Base-by-base conservation (phyloP, 2,113 vertebrate species). In the Rhabdomys dilectus region DNA sequence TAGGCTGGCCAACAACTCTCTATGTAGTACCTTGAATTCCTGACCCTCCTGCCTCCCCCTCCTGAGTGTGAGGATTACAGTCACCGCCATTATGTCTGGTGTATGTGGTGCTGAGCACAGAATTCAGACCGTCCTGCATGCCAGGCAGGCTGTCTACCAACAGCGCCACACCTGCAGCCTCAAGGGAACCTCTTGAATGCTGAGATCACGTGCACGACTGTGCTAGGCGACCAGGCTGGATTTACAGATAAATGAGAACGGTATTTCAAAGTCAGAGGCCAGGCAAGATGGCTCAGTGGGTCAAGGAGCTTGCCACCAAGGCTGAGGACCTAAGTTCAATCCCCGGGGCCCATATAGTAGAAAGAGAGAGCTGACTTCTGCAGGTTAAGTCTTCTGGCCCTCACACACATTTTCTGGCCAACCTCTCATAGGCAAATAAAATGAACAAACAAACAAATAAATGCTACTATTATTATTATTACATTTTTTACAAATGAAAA, bases 91-190 rank as follows among this genome's bases (percentile, higher is more conserved):
- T 39, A 39, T 45, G 24, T 31, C 58, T 45, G n/a, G 13, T 85
- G n/a, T 42, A 39, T 39, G 13, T 7, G 9, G 45, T n/a, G 58
- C 45, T 68, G 60, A 12, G 12, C 21, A 68, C 31, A 3, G 13
- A n/a, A 66, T 48, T 8, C 12, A 4, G 42, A 48, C 13, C 5
- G 19, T 29, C 4, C 10, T 51, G 45, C 12, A 1, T 0, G 12
- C 56, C 45, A 24, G 45, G 22, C 29, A 26, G 45, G 42, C 1
- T 26, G 11, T 13, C 45, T 51, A n/a, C 85, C 84, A 22, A 42
- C 3, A 19, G 19, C 24, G 56, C 21, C 56, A 48, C 88, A 42
- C 17, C n/a, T 31, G 8, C 31, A 26, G 21, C 39, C 58, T 21
- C 42, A 3, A 8, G 24, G n/a, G 26, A 62, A 84, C 62, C 36